Base-by-base conservation (phyloP, 37 sponge, comb jelly and placozoan species). In the Spongia lamella region DNA sequence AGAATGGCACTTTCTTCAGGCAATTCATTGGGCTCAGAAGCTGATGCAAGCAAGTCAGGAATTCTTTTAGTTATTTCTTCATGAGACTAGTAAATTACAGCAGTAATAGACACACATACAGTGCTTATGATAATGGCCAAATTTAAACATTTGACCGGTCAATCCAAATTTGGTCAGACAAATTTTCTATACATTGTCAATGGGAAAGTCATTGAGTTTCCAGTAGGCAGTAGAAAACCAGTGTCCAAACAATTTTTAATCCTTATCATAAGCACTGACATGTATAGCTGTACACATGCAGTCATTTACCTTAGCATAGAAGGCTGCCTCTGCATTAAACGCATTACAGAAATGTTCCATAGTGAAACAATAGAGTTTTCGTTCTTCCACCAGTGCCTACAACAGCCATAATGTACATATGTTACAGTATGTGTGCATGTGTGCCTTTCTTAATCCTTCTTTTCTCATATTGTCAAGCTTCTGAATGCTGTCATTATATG, bases 361-460 rank as follows among this genome's bases (percentile, higher is more conserved):
- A 3, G 74, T 37, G 59, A 89, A 89, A 36, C 84, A 84, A 76
- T 83, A 89, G 32, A 89, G 43, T 76, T 79, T 89, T 35, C 80
- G 67, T 65, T 89, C 84, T 35, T 89, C 89, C 25, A 79, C 37
- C 22, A 89, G 84, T 13, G 89, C 84, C 89, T 89, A 66, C 35
- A 38, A 32, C 6, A 56, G 7, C 6, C 21, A 25, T 7, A 5
- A 56, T 26, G 7, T 2, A 7, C 21, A 16, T 19, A 19, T 14
- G 59, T 27, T 22, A 57, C 16, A 57, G 14, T 7, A 57, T 27
- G 13, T 22, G 14, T 22, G 24, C 38, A 43, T 43, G 43, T 38
- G 7, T 40, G 81, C 88, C 82, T 81, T 87, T 27, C 76, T 65
- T 30, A 89, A 80, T 53, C 84, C 89, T 43, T 89, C 80, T 24